These are phyloP conservation scores for Shargacucullia verbasci DNA, from an alignment of 2,888 invertebrate genomes.

Conservation along the genomic window DNA sequence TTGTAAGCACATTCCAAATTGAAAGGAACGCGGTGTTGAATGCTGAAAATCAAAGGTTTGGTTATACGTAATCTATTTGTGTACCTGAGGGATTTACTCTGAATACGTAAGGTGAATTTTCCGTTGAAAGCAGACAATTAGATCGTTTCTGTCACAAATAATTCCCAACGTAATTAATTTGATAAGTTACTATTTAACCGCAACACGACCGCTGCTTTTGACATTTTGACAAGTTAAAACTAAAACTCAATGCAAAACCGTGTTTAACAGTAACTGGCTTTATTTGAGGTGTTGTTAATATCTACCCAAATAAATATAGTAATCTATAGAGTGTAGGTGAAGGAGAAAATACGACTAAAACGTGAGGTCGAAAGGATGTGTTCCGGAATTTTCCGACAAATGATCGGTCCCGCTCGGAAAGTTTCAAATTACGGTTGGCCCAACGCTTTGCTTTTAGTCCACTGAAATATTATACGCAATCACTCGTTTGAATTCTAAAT, in stretches of 20 bases:
- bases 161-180: slow-evolving; percentile 21
- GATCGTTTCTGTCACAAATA: slow-evolving; percentile 17
- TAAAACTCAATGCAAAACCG: slow-evolving; percentile 22
- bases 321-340: slow-evolving; percentile 33
- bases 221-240: slow-evolving; percentile 39
- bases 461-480: slow-evolving; percentile 69
- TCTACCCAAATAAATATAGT: slow-evolving; percentile 6
- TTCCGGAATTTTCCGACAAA: slow-evolving; percentile 73
- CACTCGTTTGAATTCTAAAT: slow-evolving; percentile 62
- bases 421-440: slow-evolving; percentile 71
- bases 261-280: slow-evolving; percentile 2
- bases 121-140: slow-evolving; percentile 19
- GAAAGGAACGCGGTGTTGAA: slow-evolving; percentile 50
- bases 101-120: slow-evolving; percentile 26
- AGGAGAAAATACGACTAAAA: slow-evolving; percentile 64
- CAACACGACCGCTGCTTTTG: slow-evolving; percentile 34
- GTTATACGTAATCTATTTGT: slow-evolving; percentile 48
- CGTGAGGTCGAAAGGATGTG: slow-evolving; percentile 62
- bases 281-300: slow-evolving; percentile 1
- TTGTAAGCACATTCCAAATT: slow-evolving; percentile 62
- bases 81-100: slow-evolving; percentile 24
- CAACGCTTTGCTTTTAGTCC: slow-evolving; percentile 62
- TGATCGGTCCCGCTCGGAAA: slow-evolving; percentile 67
- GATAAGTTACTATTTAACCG: slow-evolving; percentile 8
- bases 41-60: slow-evolving; percentile 53